Percentiles rank a stretch among this genome's conserved stretches.
Conservation (phyloP, 2,888 invertebrate species). For the Acrobasis consociella region DNA sequence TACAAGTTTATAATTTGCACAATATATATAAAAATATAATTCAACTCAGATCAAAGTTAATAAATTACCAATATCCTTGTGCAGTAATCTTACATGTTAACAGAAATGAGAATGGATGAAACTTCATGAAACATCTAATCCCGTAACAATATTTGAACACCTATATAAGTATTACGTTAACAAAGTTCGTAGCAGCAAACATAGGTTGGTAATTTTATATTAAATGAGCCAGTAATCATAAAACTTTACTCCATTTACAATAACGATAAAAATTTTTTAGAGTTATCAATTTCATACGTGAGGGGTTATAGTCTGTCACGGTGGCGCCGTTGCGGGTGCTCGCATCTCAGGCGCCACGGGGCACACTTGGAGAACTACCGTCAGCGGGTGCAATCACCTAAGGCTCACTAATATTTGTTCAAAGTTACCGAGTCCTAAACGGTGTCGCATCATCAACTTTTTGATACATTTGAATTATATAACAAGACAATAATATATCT, state of each 20-base stretch:
- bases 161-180: slow-evolving; percentile 78
- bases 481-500: slow-evolving; percentile 84
- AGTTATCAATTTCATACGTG: slow-evolving; percentile 63
- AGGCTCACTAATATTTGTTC: slow-evolving; percentile 74
- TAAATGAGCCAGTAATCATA: slow-evolving; percentile 77
- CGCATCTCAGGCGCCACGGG: slow-evolving; percentile 30
- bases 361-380: slow-evolving; percentile 57
- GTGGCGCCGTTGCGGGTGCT: slow-evolving; percentile 20
- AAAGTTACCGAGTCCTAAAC: slow-evolving; percentile 67
- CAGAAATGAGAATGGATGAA: slow-evolving; percentile 73
- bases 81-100: slow-evolving; percentile 76
- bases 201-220: slow-evolving; percentile 70
- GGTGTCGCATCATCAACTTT: slow-evolving; percentile 66
- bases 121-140: slow-evolving; percentile 80
- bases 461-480: slow-evolving; percentile 81
- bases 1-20: slow-evolving; percentile 78
- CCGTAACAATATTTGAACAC: slow-evolving; percentile 81
- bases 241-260: slow-evolving; percentile 78
- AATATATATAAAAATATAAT: slow-evolving; percentile 80
- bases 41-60: slow-evolving; percentile 78
- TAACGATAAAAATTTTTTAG: slow-evolving; percentile 71
- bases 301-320: slow-evolving; percentile 54
- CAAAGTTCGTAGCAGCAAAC: slow-evolving; percentile 78
- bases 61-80: slow-evolving; percentile 80
- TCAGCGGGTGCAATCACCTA: slow-evolving; percentile 68